Conservation (phyloP, 2,888 invertebrate species). For the Philereme vetulata region DNA sequence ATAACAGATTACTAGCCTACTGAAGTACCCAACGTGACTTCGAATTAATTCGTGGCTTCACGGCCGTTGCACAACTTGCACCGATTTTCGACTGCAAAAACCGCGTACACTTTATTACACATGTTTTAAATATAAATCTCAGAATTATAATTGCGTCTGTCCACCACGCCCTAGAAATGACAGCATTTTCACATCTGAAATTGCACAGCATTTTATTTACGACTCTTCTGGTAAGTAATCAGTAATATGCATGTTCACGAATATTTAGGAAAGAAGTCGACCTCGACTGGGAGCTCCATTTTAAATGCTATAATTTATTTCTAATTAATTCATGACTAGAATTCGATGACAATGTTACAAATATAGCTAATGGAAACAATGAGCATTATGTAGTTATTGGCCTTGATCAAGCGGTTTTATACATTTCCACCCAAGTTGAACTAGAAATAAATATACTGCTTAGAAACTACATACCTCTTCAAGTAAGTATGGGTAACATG, state of each 20-base stretch:
- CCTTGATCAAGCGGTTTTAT: no score
- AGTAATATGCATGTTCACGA: slow-evolving; percentile 48
- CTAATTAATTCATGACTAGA: slow-evolving; percentile 10
- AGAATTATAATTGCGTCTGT: slow-evolving; percentile 71
- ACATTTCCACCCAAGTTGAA: no score
- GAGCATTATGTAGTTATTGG: background rate
- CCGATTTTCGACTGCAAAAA: slow-evolving; percentile 70
- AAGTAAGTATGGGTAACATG: no score
- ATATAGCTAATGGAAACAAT: background rate
- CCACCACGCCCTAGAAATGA: slow-evolving; percentile 71
- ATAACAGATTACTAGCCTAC: slow-evolving; percentile 58
- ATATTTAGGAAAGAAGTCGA: slow-evolving; percentile 63
- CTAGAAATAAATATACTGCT: no score
- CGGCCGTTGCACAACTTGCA: slow-evolving; percentile 63
- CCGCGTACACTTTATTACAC: slow-evolving; percentile 59
- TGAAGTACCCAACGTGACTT: slow-evolving; percentile 50
- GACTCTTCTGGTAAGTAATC: slow-evolving; percentile 60
- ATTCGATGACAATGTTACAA: background rate
- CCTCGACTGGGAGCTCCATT: slow-evolving; percentile 53
- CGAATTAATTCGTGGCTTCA: slow-evolving; percentile 56
- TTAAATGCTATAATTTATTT: background rate
- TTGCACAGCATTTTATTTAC: slow-evolving; percentile 76
- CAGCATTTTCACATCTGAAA: slow-evolving; percentile 74
- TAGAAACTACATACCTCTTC: no score
- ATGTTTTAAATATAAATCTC: slow-evolving; percentile 69